Percentiles rank a stretch among this genome's conserved stretches.
These are phyloP conservation scores for Hydrophis major DNA, from an alignment of 2,797 vertebrate genomes.

Conservation along the genomic window DNA sequence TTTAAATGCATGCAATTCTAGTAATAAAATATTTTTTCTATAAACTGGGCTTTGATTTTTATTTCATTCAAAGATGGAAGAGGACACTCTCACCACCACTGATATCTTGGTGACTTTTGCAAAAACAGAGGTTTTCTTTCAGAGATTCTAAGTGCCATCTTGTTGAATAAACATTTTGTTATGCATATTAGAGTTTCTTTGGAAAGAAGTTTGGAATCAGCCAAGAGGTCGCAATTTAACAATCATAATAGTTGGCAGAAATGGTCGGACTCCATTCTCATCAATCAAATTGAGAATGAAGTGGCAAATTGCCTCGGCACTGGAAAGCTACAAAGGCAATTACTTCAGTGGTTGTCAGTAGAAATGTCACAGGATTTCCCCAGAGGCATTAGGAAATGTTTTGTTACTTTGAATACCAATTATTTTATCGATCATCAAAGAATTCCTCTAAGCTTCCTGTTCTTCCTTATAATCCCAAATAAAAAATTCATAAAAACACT, in stretches of 20 bases:
- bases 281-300: constrained; percentile 79
- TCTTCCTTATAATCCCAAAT: neutral
- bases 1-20: neutral
- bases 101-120: constrained; percentile 68
- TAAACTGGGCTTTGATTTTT: neutral
- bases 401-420: neutral
- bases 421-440: neutral
- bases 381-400: constrained; percentile 46
- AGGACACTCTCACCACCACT: neutral
- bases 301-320: constrained; percentile 79
- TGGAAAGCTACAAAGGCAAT: constrained; percentile 72
- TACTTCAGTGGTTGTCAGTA: constrained; percentile 65
- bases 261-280: constrained; percentile 64
- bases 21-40: neutral
- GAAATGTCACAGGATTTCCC: constrained; percentile 67
- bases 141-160: constrained; percentile 54
- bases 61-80: neutral
- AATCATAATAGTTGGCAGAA: constrained; percentile 58
- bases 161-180: constrained; percentile 62
- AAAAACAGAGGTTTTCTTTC: constrained; percentile 71
- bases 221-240: constrained; percentile 57
- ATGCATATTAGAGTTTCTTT: constrained; percentile 56
- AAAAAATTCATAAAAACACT: neutral
- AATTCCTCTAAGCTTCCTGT: neutral
- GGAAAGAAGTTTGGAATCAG: constrained; percentile 47